Base-by-base conservation (phyloP, 35 echinoderm and acorn worm genomes). In the Stichopus chloronotus region DNA sequence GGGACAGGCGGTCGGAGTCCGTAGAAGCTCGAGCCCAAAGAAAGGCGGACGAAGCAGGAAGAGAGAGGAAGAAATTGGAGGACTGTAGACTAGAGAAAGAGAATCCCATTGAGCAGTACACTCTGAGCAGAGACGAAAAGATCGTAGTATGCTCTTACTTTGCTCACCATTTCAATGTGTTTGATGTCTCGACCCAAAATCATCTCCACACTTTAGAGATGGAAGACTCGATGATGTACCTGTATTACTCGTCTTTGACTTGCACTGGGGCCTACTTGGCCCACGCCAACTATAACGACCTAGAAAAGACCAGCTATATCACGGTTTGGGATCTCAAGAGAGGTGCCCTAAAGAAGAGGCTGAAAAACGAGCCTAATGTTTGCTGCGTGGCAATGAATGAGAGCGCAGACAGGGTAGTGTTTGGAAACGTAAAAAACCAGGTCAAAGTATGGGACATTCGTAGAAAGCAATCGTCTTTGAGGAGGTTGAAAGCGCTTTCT, bases 111-210 rank as follows among this genome's bases (percentile, higher is more conserved):
- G 95, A 95, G 72, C 95, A 99, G 83, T 99, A 92, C 56, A 16
- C 94, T n/a, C 87, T 99, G 88, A 99, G 95, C 78, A 9, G 90
- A 53, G 97, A 96, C 55, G 97, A 99, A 22, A 92, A 86, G 52
- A 57, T 99, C 4, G 92, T 99, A 14, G 95, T 99, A 7, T 96
- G 95, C 53, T 99, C 95, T 5, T 96, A 96, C 55, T 99, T 99
- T 80, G 95, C 93, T 4, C 97, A 99, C 92, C 97, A 99, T 61
- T 89, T 99, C 84, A 95, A 94, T 68, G 97, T 99, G 2, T 99
- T 99, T 76, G 79, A 99, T 53, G 93, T 96, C 6, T 87, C 80
- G 20, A 93, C 90, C 5, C 95, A 99, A 79, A 88, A 81, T 24
- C 97, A 99, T 61, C 72, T 94, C 16, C 93, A 94, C 23, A 99